Percentiles rank a stretch among this genome's conserved stretches.
Conservation (phyloP, 1,140 invertebrate genomes). For the Anthonomus grandis region DNA sequence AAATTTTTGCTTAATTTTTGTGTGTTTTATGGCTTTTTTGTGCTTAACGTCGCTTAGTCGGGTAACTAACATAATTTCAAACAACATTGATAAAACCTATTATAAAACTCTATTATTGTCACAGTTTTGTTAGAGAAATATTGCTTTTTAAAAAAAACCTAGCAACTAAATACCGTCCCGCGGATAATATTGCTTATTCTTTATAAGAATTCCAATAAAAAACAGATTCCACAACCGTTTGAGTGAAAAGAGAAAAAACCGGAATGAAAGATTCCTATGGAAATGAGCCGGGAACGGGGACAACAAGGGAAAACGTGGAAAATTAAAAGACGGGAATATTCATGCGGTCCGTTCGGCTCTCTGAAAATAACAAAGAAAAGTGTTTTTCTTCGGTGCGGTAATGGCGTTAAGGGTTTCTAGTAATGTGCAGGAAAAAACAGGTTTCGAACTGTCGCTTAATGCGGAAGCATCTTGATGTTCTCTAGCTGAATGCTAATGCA, state of each 20-base stretch:
- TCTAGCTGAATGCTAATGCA: too few species aligned
- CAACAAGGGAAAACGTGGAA: constrained; percentile 5
- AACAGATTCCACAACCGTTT: not conserved
- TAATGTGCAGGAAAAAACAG: not conserved
- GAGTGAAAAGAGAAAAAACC: not conserved
- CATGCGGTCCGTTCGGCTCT: constrained; percentile 14
- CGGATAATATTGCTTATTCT: constrained; percentile 6
- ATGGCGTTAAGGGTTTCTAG: constrained; percentile 2
- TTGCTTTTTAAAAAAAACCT: constrained; percentile 1
- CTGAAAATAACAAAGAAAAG: constrained; percentile 24
- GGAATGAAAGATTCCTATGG: constrained; percentile 9
- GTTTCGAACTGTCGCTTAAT: too few species aligned
- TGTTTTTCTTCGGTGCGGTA: not conserved
- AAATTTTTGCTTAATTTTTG: constrained; percentile 36
- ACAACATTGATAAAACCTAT: not conserved
- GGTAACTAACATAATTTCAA: not conserved
- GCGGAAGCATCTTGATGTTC: too few species aligned
- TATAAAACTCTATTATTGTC: not conserved
- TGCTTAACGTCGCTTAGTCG: constrained; percentile 1
- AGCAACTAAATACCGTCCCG: constrained; percentile 5
- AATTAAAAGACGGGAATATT: constrained; percentile 21
- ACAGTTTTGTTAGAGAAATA: not conserved
- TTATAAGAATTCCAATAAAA: not conserved
- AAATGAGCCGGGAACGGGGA: constrained; percentile 1
- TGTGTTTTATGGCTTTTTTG: constrained; percentile 29